Evolutionary conservation across 2,888 invertebrate species (phyloP).

Genomic region (Spisula solida): DNA sequence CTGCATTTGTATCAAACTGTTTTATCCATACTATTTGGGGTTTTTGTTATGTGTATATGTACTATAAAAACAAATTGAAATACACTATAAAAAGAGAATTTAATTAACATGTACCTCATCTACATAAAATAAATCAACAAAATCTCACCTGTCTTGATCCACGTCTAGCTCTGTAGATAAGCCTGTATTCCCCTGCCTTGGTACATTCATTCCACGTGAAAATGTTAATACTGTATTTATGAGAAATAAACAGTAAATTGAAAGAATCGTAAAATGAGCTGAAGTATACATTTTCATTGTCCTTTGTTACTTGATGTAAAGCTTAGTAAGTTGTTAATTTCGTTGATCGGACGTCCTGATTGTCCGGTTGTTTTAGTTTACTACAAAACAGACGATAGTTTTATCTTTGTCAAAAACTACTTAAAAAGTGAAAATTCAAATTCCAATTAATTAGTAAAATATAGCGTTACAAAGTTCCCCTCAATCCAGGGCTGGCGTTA

Average conservation of each 20-base stretch:
- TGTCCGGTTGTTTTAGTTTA: too few relatives aligned
- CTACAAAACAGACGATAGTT: too few relatives aligned
- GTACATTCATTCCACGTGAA: background rate
- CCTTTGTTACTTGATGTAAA: background rate
- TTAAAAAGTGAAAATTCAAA: background rate
- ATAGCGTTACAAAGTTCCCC: background rate
- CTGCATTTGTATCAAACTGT: too few relatives aligned
- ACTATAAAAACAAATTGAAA: too few relatives aligned
- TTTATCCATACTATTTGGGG: too few relatives aligned
- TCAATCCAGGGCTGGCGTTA: background rate
- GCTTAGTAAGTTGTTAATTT: too few relatives aligned
- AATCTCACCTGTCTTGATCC: background rate
- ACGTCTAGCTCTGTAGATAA: background rate
- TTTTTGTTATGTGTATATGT: too few relatives aligned
- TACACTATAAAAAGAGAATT: too few relatives aligned
- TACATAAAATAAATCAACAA: background rate
- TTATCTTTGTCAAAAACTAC: too few relatives aligned
- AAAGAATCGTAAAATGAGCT: background rate
- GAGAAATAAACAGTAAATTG: background rate
- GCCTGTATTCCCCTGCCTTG: background rate
- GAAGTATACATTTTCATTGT: background rate
- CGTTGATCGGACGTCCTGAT: too few relatives aligned
- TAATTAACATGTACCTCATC: too few relatives aligned
- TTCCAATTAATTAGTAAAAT: background rate
- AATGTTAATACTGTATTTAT: constrained; percentile 14